A percentile compares a stretch with the other conserved stretches of the same genome.
phyloP scores from a whole-genome alignment of 2,888 invertebrate genomes.

The Zygaena filipendulae region DNA sequence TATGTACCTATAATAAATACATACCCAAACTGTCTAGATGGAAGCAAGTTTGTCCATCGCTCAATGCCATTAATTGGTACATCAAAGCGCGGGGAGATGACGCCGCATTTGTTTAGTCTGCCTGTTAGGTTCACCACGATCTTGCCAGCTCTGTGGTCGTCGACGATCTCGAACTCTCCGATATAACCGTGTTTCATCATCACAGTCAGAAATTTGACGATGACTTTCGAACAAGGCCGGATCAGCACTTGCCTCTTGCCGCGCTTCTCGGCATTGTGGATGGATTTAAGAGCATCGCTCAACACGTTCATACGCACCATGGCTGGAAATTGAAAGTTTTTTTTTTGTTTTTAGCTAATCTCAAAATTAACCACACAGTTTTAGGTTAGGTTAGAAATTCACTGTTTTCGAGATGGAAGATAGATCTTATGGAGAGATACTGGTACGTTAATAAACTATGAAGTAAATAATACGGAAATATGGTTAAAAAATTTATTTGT shows the following conservation, averaged over 20 bases:
- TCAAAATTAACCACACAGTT: too few relatives aligned
- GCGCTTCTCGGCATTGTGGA: conserved; percentile 99
- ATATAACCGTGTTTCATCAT: conserved; percentile 99
- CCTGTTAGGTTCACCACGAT: conserved; percentile 99
- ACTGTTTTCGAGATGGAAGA: too few relatives aligned
- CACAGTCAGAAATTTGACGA: conserved; percentile 97
- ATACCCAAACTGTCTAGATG: conserved; percentile 99
- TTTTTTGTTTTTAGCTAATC: too few relatives aligned
- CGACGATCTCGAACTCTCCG: conserved; percentile 99
- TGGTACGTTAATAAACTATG: too few relatives aligned
- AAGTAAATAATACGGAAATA: too few relatives aligned
- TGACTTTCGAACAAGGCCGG: conserved; percentile 98
- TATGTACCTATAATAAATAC: too few relatives aligned
- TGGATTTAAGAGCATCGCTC: conserved; percentile 98
- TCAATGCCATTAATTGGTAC: conserved; percentile 96
- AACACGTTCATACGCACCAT: conserved; percentile 99
- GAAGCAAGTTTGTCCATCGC: conserved; percentile 97
- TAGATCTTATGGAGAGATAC: too few relatives aligned
- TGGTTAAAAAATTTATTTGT: too few relatives aligned
- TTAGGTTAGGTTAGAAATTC: too few relatives aligned
- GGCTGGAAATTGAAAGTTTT: too few relatives aligned
- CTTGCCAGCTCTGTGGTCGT: conserved; percentile 99
- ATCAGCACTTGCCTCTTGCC: conserved; percentile 99
- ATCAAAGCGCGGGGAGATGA: conserved; percentile 98
- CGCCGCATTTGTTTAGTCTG: conserved; percentile 98